phyloP scores from a whole-genome alignment of 2,113 vertebrate species.

The Urocolius indicus region DNA sequence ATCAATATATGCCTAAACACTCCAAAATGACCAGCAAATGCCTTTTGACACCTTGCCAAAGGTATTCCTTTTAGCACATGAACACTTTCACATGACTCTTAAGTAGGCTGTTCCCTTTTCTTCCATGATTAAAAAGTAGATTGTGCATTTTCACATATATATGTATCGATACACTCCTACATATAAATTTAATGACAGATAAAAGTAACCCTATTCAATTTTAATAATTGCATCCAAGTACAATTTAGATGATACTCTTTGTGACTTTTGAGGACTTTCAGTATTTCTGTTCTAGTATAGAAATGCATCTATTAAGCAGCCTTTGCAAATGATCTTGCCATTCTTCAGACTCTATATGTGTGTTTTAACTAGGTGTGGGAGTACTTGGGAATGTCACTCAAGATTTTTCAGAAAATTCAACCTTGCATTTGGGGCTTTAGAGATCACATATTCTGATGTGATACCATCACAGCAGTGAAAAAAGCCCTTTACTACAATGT shows the following conservation, averaged over 20 bases:
- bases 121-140: background rate
- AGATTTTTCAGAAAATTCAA: background rate
- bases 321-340: background rate
- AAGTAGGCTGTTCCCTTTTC: background rate
- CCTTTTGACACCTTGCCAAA: background rate
- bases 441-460: background rate
- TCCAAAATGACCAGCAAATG: background rate
- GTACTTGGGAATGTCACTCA: background rate
- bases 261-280: background rate
- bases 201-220: background rate
- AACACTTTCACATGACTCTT: background rate
- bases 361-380: background rate
- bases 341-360: background rate
- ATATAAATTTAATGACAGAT: background rate
- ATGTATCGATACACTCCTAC: background rate
- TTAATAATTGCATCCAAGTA: background rate
- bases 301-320: background rate
- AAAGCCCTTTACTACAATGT: background rate
- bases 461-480: background rate
- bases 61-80: background rate
- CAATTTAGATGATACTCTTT: background rate
- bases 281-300: background rate
- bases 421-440: background rate
- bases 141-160: background rate
- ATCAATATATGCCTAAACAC: background rate